Percentiles rank a stretch among this genome's conserved stretches.
Conservation (phyloP, 2,888 invertebrate genomes). For the Erebia ligea region DNA sequence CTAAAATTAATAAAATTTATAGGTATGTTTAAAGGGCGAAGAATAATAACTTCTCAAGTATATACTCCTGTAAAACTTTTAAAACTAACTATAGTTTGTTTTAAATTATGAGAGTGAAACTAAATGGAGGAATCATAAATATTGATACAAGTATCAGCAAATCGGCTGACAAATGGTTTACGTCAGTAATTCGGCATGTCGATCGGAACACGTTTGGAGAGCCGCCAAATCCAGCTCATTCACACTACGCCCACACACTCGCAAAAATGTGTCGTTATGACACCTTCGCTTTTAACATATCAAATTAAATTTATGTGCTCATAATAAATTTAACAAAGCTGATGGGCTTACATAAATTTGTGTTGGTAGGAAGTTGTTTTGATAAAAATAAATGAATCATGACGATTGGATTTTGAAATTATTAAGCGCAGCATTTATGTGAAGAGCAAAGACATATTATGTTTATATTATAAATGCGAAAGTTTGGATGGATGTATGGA, state of each 20-base stretch:
- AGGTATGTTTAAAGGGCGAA: background rate
- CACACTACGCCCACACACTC: constrained; percentile 68
- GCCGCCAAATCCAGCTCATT: constrained; percentile 75
- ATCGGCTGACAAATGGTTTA: constrained; percentile 55
- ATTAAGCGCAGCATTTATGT: background rate
- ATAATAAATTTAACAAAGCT: constrained; percentile 8
- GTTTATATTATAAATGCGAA: too few species aligned
- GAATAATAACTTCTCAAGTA: too few species aligned
- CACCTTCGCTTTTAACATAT: constrained; percentile 40
- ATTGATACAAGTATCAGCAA: constrained; percentile 32
- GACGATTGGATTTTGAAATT: background rate
- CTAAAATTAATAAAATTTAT: background rate
- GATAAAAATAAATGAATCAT: background rate
- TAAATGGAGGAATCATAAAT: constrained; percentile 10
- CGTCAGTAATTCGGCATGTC: constrained; percentile 55
- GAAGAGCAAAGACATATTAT: too few species aligned
- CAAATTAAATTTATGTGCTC: constrained; percentile 30
- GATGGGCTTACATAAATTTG: constrained; percentile 7
- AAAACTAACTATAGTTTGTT: background rate
- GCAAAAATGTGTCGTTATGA: constrained; percentile 58
- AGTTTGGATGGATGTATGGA: too few species aligned
- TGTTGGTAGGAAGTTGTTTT: background rate
- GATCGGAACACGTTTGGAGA: constrained; percentile 66
- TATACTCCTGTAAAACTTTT: background rate
- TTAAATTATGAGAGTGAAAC: background rate